Evolutionary conservation across 2,113 vertebrate genomes (phyloP), one percentile per base, ranked within the genome.

Genomic region (Ptilonorhynchus violaceus): DNA sequence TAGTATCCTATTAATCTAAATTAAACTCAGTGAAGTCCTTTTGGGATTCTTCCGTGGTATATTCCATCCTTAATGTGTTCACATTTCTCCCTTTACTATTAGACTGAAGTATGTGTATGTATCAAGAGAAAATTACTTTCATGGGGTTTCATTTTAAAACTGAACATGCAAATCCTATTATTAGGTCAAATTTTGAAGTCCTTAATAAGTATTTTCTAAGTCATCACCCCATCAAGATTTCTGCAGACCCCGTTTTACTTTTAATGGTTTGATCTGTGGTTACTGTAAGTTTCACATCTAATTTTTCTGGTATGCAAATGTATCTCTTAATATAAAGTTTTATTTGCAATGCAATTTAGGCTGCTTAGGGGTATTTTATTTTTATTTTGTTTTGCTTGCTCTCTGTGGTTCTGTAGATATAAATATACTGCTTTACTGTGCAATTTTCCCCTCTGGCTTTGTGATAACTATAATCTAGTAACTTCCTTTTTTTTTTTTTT

Each of bases 1-100:
- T 83, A 88, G 88, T 85, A 92, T 83, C 93, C 70, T 94, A 89
- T 91, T 96, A 75, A 93, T 96, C 88, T 95, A 98, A 97, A 96
- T 97, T 96, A 97, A 95, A 97, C 95, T 94, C 28, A 56, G 39
- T 75, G 76, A 85, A 94, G 68, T 97, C 67, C 86, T 92, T 94
- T 85, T 88, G 69, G 52, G 92, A 90, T 72, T 81, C 76, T 92
- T 77, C 44, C 58, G n/a, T 77, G 56, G 37, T 93, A 81, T 94
- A 89, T 85, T 95, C 94, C 89, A 83, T 75, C 44, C 53, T 95
- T 95, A 91, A 97, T 88, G 74, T 50, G 47, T 91, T 93, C 96
- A 95, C 33, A 7, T 92, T 91, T 93, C 37, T 92, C 70, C 74
- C 67, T 78, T 92, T 94, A 78, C 72, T 83, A 63, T 94, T 95